Evolutionary conservation across 2,113 vertebrate species (phyloP).

Genomic region (Macheiramphus alcinus): DNA sequence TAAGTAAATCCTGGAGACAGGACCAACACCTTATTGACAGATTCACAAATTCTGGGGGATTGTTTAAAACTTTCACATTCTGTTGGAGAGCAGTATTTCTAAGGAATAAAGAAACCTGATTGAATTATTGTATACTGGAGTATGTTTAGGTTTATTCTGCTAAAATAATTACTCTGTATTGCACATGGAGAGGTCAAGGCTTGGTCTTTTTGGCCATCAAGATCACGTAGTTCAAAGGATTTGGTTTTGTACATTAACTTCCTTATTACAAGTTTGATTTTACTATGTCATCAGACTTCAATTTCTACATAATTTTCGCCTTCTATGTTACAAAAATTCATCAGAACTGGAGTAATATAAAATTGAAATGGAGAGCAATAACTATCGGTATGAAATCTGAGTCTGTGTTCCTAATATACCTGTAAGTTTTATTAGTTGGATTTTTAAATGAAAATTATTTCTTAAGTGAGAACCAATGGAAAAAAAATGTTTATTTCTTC

Average conservation of each 20-base stretch:
- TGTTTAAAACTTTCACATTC: not conserved
- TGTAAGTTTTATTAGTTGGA: not conserved
- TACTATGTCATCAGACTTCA: not conserved
- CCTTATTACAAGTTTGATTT: not conserved
- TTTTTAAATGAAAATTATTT: not conserved
- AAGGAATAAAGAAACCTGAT: not conserved
- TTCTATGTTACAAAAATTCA: not conserved
- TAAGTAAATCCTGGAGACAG: not conserved
- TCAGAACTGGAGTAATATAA: not conserved
- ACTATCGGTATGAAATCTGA: not conserved
- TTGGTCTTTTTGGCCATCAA: not conserved
- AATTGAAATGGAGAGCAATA: not conserved
- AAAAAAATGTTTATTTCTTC: not conserved
- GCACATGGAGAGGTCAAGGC: accelerated
- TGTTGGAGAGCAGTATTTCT: not conserved
- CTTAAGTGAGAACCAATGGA: not conserved
- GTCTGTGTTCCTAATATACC: not conserved
- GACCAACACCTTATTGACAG: not conserved
- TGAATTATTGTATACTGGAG: not conserved
- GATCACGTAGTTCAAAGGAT: not conserved
- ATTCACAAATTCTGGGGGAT: not conserved
- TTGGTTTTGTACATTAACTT: not conserved
- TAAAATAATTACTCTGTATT: not conserved
- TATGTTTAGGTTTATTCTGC: not conserved
- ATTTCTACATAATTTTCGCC: not conserved